A percentile compares a stretch with the other conserved stretches of the same genome.
Conservation (phyloP, 2,113 vertebrate species). For the Pelmatolapia mariae region DNA sequence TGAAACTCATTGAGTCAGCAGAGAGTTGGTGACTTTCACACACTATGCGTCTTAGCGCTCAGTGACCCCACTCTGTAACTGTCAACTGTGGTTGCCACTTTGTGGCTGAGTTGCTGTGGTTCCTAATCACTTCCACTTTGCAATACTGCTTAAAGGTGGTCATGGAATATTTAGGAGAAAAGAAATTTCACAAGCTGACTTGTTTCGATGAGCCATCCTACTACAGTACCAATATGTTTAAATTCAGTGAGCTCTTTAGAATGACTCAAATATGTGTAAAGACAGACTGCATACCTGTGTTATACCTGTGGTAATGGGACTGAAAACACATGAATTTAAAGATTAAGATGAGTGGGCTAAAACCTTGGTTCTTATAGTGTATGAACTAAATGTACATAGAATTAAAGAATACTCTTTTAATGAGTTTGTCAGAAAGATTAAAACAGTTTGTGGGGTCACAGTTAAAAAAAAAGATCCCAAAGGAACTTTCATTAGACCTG, state of each 20-base stretch:
- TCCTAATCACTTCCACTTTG: neutral
- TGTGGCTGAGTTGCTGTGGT: neutral
- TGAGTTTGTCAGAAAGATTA: neutral
- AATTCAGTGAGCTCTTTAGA: neutral
- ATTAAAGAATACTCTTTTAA: neutral
- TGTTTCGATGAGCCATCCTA: neutral
- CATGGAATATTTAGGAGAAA: neutral
- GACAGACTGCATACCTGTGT: neutral
- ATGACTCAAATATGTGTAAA: neutral
- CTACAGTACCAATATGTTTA: neutral
- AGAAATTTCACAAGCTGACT: neutral
- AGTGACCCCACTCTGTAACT: neutral
- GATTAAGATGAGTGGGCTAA: neutral
- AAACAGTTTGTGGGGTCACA: neutral
- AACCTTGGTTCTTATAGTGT: neutral
- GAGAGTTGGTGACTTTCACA: too few relatives aligned
- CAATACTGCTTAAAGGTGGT: neutral
- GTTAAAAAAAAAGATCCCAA: neutral
- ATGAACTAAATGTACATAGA: neutral
- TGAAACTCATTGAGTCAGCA: neutral
- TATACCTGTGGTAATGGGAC: neutral
- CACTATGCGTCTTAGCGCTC: neutral
- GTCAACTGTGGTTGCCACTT: neutral
- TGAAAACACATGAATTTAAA: too few relatives aligned
- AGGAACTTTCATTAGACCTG: neutral